Conservation (phyloP, 2,113 vertebrate species). For the Typhlomys cinereus region DNA sequence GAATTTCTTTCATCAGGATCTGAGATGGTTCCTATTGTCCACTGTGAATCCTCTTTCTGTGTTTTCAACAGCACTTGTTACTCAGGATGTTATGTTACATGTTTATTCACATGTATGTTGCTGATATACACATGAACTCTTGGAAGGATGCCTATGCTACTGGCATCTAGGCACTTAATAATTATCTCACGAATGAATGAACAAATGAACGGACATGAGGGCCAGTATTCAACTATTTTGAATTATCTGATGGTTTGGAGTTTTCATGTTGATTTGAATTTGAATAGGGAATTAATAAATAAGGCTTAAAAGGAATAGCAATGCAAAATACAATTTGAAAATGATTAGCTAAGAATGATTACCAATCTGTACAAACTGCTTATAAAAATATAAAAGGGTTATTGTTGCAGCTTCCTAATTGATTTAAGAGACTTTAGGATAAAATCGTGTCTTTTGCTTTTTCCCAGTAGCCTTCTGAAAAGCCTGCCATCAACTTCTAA, state of each 20-base stretch:
- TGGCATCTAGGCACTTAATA: slow-evolving; percentile 33
- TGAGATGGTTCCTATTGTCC: not conserved
- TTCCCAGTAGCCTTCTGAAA: slow-evolving; percentile 12
- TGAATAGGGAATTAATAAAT: slow-evolving; percentile 59
- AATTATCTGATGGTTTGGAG: slow-evolving; percentile 43
- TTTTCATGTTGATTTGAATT: slow-evolving; percentile 51
- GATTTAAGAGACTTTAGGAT: slow-evolving; percentile 16
- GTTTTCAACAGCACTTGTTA: not conserved
- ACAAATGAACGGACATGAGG: not conserved
- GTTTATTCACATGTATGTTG: not conserved
- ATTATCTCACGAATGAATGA: slow-evolving; percentile 26
- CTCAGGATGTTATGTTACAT: not conserved
- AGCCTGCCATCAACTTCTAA: slow-evolving; percentile 15
- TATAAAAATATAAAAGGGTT: slow-evolving; percentile 30
- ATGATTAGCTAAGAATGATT: slow-evolving; percentile 48
- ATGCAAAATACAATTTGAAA: slow-evolving; percentile 43
- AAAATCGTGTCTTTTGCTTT: slow-evolving; percentile 45
- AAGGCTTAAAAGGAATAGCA: slow-evolving; percentile 24
- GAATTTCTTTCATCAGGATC: not conserved
- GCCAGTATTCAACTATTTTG: slow-evolving; percentile 40
- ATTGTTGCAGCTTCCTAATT: slow-evolving; percentile 53
- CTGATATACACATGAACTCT: not conserved
- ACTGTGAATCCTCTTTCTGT: not conserved
- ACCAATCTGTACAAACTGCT: slow-evolving; percentile 9
- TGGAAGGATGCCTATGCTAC: not conserved